Evolutionary conservation across 2,888 invertebrate species (phyloP).

Genomic region (Lasioglossum vierecki): DNA sequence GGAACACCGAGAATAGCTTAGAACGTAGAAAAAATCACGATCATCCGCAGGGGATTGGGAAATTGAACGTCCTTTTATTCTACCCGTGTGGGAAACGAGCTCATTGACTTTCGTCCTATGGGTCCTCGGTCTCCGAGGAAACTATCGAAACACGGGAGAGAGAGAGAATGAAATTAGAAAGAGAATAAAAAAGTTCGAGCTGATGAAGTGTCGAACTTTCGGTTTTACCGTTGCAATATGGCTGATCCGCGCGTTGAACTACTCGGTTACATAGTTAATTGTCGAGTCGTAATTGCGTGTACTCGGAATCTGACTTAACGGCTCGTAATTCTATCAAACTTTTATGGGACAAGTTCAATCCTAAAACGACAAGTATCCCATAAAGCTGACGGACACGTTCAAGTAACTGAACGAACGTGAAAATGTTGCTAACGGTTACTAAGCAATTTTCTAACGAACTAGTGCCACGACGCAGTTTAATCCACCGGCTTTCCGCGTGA

Average conservation of each 20-base stretch:
- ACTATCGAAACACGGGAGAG: neutral
- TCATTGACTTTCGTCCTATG: neutral
- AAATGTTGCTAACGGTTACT: neutral
- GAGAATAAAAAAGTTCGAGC: neutral
- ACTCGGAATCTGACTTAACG: neutral
- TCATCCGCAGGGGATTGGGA: neutral
- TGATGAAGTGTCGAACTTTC: constrained; percentile 7
- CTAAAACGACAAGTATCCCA: neutral
- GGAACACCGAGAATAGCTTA: neutral
- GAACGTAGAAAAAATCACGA: neutral
- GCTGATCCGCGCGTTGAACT: neutral
- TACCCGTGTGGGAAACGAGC: neutral
- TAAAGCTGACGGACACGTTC: neutral
- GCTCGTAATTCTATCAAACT: constrained; percentile 4
- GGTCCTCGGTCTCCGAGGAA: neutral
- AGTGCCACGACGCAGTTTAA: neutral
- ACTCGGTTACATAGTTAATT: neutral
- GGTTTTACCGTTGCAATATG: neutral
- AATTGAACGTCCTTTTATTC: neutral
- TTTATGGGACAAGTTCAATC: neutral
- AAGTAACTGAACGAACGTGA: neutral
- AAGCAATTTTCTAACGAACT: constrained; percentile 1
- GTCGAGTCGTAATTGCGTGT: neutral
- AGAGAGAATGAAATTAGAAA: constrained; percentile 9
- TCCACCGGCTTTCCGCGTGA: neutral